Conservation (phyloP, 2,888 invertebrate species). For the Callyntrura sp. region DNA sequence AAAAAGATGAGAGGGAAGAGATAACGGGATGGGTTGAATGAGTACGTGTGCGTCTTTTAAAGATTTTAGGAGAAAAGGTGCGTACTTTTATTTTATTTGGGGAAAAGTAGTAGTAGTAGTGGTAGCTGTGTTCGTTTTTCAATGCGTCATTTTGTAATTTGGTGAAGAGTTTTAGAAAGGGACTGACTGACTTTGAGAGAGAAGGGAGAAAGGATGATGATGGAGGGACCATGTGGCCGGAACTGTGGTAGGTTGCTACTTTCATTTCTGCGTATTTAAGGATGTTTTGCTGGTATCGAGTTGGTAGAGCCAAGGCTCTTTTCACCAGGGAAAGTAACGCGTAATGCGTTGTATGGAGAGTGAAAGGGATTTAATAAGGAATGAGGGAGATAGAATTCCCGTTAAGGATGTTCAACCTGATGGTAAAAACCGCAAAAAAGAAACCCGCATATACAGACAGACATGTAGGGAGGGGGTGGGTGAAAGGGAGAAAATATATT, state of each 20-base stretch:
- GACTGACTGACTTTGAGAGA: conserved; percentile 62
- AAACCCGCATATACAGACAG: conserved; percentile 67
- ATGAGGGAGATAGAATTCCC: conserved; percentile 80
- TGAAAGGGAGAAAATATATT: no score
- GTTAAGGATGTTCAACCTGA: conserved; percentile 80
- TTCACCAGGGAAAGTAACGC: conserved; percentile 68
- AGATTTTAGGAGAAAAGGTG: no score
- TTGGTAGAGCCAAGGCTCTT: conserved; percentile 27
- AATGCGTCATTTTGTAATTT: conserved; percentile 30
- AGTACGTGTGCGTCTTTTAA: no score
- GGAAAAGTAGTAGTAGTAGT: no score
- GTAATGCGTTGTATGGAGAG: conserved; percentile 33
- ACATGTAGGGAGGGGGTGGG: not conserved
- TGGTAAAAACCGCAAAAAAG: conserved; percentile 79
- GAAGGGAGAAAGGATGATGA: conserved; percentile 58
- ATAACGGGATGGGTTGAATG: no score
- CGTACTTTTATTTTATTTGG: no score
- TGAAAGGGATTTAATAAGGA: conserved; percentile 80
- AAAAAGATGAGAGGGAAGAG: no score
- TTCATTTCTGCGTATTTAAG: no score
- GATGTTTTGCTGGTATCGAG: not conserved
- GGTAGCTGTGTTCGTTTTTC: no score
- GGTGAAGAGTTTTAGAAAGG: conserved; percentile 33
- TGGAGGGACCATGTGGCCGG: conserved; percentile 77
- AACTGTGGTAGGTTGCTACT: conserved; percentile 20